Evolutionary conservation across 2,113 vertebrate species (phyloP).

Genomic region (Apodemus speciosus): DNA sequence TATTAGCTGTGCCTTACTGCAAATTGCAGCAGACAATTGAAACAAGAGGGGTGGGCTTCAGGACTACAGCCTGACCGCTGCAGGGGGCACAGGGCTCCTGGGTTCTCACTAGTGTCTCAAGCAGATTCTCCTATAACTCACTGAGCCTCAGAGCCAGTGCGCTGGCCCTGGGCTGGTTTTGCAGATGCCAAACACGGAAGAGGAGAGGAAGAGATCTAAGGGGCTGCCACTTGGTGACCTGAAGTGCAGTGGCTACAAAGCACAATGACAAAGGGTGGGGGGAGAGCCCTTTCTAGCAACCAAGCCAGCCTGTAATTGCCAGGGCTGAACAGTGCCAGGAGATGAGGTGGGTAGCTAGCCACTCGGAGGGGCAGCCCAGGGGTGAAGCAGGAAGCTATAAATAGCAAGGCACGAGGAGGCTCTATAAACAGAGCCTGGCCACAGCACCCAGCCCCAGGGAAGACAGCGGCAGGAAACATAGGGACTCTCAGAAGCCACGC

Average conservation of each 20-base stretch:
- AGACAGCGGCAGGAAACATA: not conserved
- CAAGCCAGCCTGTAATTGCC: not conserved
- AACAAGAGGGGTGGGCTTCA: rapidly evolving
- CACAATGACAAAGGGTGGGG: not conserved
- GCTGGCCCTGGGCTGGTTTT: not conserved
- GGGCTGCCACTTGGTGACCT: slow-evolving; percentile 19
- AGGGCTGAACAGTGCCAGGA: not conserved
- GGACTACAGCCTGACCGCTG: not conserved
- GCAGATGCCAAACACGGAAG: not conserved
- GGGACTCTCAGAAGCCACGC: not conserved
- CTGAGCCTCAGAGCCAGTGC: not conserved
- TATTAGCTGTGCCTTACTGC: no score
- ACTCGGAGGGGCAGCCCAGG: not conserved
- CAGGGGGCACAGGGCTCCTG: rapidly evolving
- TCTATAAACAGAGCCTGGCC: not conserved
- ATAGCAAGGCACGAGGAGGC: not conserved
- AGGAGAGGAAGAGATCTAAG: not conserved
- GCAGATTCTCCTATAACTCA: not conserved
- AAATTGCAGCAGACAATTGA: rapidly evolving
- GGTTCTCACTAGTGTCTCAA: not conserved
- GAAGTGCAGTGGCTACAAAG: not conserved
- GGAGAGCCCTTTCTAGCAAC: not conserved
- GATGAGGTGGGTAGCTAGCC: not conserved
- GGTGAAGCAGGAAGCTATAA: not conserved
- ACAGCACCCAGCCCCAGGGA: not conserved